Conservation (phyloP, 2,113 vertebrate species). For the Sinocyclocheilus maitianheensis region DNA sequence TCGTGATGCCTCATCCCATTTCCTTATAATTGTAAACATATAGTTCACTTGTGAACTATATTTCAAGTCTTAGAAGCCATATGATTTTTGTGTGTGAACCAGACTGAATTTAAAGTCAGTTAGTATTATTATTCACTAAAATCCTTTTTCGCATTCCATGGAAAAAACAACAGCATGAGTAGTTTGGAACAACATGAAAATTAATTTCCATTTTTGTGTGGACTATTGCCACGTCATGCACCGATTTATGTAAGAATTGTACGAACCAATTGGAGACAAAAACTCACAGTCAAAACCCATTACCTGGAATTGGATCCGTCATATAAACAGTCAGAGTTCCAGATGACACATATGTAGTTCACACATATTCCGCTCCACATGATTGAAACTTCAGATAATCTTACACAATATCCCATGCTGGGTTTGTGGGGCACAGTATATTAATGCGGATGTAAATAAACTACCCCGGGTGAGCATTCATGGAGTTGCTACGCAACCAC, state of each 20-base stretch:
- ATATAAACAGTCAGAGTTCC: not conserved
- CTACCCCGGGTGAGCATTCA: constrained; percentile 27
- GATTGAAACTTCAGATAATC: not conserved
- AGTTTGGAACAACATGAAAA: not conserved
- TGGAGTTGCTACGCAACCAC: constrained; percentile 56
- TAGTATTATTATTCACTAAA: no score
- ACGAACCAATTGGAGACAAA: not conserved
- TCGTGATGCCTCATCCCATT: not conserved
- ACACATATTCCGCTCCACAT: not conserved
- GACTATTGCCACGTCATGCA: not conserved
- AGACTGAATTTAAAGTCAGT: not conserved
- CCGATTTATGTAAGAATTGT: not conserved
- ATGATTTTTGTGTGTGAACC: not conserved
- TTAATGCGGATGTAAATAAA: constrained; percentile 51
- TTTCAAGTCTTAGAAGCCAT: no score
- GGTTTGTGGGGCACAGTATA: constrained; percentile 12
- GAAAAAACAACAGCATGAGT: not conserved
- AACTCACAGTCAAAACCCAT: not conserved
- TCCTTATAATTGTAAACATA: not conserved
- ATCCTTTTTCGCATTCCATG: not conserved
- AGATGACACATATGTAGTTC: not conserved
- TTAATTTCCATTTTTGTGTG: not conserved
- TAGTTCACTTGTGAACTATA: not conserved
- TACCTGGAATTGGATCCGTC: not conserved
- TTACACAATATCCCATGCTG: not conserved